A percentile compares a stretch with the other conserved stretches of the same genome.
Conservation (phyloP, 2,888 invertebrate genomes). For the Quadriops clusia region DNA sequence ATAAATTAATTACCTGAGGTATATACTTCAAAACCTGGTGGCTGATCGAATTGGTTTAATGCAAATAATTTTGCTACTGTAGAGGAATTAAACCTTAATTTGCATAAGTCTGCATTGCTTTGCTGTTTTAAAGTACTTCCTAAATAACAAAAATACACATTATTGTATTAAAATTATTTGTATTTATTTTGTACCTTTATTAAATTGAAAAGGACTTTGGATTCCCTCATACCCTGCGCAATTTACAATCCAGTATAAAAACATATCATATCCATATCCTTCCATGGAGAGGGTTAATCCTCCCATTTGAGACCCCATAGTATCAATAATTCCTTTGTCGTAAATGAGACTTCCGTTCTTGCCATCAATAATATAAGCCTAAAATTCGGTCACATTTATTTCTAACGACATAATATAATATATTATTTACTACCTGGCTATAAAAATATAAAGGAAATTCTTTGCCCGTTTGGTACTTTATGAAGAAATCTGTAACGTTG, state of each 20-base stretch:
- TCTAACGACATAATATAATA: conserved; percentile 4
- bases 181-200: background rate
- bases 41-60: conserved; percentile 49
- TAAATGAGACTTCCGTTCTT: conserved; percentile 48
- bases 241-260: conserved; percentile 65
- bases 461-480: conserved; percentile 54
- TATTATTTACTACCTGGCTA: conserved; percentile 47
- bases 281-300: conserved; percentile 46
- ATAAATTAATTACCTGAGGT: conserved; percentile 45
- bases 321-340: conserved; percentile 45
- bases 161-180: background rate
- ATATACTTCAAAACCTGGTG: conserved; percentile 63
- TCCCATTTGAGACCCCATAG: conserved; percentile 48
- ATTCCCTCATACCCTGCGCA: conserved; percentile 41
- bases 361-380: conserved; percentile 49
- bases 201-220: no score
- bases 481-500: conserved; percentile 63
- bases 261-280: conserved; percentile 60
- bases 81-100: conserved; percentile 56
- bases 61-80: conserved; percentile 55
- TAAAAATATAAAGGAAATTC: conserved; percentile 65
- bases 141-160: background rate
- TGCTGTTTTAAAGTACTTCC: conserved; percentile 19
- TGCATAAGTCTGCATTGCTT: conserved; percentile 48
- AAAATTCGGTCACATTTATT: conserved; percentile 13